Conservation (phyloP, 1,140 invertebrate genomes). For the Protaetia brevitarsis region DNA sequence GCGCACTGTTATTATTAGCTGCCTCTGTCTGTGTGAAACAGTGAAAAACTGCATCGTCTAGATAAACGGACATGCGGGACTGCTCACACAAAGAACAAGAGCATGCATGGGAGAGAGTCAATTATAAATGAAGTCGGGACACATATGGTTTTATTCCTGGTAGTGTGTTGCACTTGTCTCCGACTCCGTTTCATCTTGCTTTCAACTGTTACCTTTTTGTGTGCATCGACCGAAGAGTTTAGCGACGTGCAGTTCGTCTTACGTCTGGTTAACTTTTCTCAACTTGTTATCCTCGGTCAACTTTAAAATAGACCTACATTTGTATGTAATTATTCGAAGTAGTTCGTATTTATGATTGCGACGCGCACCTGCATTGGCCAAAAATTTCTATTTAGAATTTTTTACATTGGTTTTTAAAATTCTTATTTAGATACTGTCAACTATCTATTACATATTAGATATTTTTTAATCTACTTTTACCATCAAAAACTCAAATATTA, state of each 20-base stretch:
- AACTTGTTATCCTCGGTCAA: not conserved
- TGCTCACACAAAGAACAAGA: conserved; percentile 8
- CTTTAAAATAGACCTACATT: conserved; percentile 6
- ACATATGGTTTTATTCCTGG: conserved; percentile 16
- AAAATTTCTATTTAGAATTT: not conserved
- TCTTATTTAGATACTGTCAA: no score
- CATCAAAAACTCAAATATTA: no score
- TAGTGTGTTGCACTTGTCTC: conserved; percentile 10
- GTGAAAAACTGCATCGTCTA: conserved; percentile 14
- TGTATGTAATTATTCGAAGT: conserved; percentile 2
- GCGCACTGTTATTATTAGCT: conserved; percentile 17
- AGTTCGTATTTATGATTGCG: not conserved
- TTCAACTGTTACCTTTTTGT: not conserved
- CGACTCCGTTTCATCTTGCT: conserved; percentile 2
- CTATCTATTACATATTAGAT: no score
- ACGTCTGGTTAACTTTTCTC: not conserved
- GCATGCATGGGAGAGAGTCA: not conserved
- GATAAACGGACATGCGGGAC: conserved; percentile 14
- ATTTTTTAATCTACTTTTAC: no score
- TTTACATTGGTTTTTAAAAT: not conserved
- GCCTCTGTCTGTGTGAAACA: conserved; percentile 6
- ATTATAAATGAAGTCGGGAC: not conserved
- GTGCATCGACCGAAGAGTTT: not conserved
- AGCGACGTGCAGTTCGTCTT: not conserved
- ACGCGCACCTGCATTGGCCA: not conserved